Percentiles rank a stretch among this genome's conserved stretches.
Evolutionary conservation across 1,140 invertebrate species (phyloP).

Genomic region (Zaprionus nigranus): DNA sequence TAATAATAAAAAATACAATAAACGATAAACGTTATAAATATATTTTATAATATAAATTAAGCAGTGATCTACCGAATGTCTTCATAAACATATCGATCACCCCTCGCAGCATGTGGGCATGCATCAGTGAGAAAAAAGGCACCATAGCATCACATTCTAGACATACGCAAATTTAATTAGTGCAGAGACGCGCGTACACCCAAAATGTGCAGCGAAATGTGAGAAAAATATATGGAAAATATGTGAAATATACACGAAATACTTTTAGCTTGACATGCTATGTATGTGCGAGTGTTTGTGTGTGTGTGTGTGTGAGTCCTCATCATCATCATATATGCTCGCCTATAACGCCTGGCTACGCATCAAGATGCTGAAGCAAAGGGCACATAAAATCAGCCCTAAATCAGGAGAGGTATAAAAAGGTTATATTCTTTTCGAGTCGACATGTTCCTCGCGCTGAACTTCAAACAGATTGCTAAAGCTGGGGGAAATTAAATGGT

Average conservation of each 20-base stretch:
- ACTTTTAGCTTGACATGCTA: constrained; percentile 5
- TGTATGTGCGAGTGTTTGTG: neutral
- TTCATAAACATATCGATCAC: neutral
- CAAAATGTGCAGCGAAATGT: constrained; percentile 42
- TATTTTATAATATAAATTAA: too few relatives aligned
- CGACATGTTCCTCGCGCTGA: neutral
- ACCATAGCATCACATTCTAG: constrained; percentile 14
- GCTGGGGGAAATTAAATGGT: constrained; percentile 1
- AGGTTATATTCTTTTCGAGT: constrained; percentile 23
- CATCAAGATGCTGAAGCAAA: constrained; percentile 9
- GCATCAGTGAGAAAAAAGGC: constrained; percentile 48
- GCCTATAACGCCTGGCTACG: constrained; percentile 33
- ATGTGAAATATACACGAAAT: neutral
- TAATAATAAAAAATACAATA: too few relatives aligned
- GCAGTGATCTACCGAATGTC: too few relatives aligned
- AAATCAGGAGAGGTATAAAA: constrained; percentile 28
- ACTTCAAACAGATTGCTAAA: neutral
- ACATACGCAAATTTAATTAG: constrained; percentile 56
- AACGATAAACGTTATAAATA: too few relatives aligned
- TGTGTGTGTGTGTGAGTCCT: constrained; percentile 9
- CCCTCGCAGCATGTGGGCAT: constrained; percentile 29
- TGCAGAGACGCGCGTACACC: constrained; percentile 32
- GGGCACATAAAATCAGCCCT: constrained; percentile 64
- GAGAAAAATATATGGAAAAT: constrained; percentile 20
- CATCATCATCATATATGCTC: constrained; percentile 11